Percentiles rank a stretch among this genome's conserved stretches.
phyloP scores from a whole-genome alignment of 1,140 invertebrate species.

The Xylocopa sonorina region DNA sequence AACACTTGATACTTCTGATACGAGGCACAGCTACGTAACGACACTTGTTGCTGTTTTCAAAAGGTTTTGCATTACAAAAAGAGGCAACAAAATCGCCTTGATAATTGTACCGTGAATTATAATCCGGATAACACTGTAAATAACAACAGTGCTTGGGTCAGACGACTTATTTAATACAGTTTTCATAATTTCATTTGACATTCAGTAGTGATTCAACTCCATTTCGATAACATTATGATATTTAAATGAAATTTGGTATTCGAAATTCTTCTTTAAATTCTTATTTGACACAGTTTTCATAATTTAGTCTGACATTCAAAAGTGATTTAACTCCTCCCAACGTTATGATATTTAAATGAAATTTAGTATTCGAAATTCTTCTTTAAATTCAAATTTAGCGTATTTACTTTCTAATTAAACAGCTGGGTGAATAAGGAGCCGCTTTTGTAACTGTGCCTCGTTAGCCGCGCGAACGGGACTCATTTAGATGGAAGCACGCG shows the following conservation, averaged over 20 bases:
- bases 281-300: too few relatives aligned
- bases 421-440: not conserved
- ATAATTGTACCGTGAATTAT: not conserved
- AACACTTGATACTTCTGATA: not conserved
- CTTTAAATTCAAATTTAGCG: too few relatives aligned
- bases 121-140: not conserved
- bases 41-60: not conserved
- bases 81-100: not conserved
- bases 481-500: conserved; percentile 12
- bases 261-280: too few relatives aligned
- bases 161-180: too few relatives aligned
- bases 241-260: not conserved
- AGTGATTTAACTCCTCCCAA: too few relatives aligned
- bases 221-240: too few relatives aligned
- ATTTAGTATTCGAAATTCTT: not conserved
- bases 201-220: too few relatives aligned
- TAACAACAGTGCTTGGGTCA: not conserved
- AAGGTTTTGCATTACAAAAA: not conserved
- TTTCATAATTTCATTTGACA: too few relatives aligned
- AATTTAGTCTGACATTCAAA: too few relatives aligned
- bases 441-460: not conserved
- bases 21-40: not conserved
- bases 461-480: conserved; percentile 21
- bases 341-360: not conserved
- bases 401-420: too few relatives aligned